Base-by-base conservation (phyloP, 2,888 invertebrate species). In the Aelia acuminata region DNA sequence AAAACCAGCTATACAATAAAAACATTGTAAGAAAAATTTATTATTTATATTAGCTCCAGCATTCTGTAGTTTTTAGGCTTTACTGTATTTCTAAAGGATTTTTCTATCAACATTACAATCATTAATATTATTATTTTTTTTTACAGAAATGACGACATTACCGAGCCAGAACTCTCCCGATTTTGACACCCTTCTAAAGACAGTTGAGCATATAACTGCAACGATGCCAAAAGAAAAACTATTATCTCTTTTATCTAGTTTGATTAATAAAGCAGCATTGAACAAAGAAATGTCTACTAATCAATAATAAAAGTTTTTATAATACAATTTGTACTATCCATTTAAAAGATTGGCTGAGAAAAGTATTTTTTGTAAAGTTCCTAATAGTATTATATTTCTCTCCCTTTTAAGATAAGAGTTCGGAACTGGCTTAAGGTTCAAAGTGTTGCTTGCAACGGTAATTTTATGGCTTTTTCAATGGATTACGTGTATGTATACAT, bases 201-300 rank as follows among this genome's bases (percentile, higher is more conserved):
- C 31, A 50, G 84, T 84, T 48, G 48, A 84, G 49, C 84, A 84
- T 8, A 26, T 84, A 50, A 49, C 84, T 26, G 49, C 84, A 35
- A 84, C 48, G 13, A 48, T 84, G 84, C 84, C 84, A 3, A 84
- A 84, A 49, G 50, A 48, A 84, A 84, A 48, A 50, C 31, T 84
- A 31, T 31, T 84, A 31, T 84, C 49, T 50, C 84, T 84, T 49
- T 50, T 84, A 35, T 84, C 84, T 47, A 84, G 49, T 31, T 84
- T 84, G 49, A 50, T 84, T 31, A 50, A 50, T 50, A 84, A 50
- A 50, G 84, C 50, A 50, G 10, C 84, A 18, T 49, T 50, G 84
- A 43, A 80, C 43, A 80, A 80, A n/a, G 43, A 80, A 39, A 43
- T 47, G 20, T 84, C 49, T 84, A 22, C 7, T 84, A 35, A 84